These are phyloP conservation scores for Coreius guichenoti DNA, from an alignment of 2,797 vertebrate species.

Conservation along the genomic window DNA sequence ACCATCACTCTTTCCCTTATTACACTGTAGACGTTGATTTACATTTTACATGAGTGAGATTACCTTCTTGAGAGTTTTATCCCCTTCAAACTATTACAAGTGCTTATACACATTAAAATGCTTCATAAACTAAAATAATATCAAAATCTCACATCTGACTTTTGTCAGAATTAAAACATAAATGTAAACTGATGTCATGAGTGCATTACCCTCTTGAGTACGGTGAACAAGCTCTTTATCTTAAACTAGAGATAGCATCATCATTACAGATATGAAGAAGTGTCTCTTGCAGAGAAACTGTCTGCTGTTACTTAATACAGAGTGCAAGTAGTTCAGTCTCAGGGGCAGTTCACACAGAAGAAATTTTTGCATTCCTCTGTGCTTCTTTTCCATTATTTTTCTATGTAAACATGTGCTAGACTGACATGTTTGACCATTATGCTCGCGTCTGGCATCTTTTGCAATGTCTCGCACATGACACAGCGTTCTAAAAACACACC, in stretches of 20 bases:
- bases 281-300: constrained; percentile 32
- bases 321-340: constrained; percentile 50
- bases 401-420: not conserved
- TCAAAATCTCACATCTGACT: not conserved
- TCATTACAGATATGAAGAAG: not conserved
- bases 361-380: not conserved
- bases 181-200: not conserved
- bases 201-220: not conserved
- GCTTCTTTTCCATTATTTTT: not conserved
- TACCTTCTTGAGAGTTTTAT: not conserved
- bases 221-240: not conserved
- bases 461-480: not conserved
- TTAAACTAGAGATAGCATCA: constrained; percentile 15
- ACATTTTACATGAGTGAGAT: not conserved
- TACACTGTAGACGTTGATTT: not conserved
- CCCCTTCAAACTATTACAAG: not conserved
- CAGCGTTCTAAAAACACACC: not conserved
- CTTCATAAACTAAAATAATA: not conserved
- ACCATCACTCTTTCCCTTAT: not conserved
- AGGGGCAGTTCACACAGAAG: constrained; percentile 65
- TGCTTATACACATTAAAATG: not conserved
- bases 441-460: not conserved
- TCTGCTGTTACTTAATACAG: constrained; percentile 46
- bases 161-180: constrained; percentile 3
- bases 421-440: not conserved